Evolutionary conservation across 92 coral and sea anemone species (phyloP), one percentile per base, ranked within the genome.

Genomic region (Montipora capitata): DNA sequence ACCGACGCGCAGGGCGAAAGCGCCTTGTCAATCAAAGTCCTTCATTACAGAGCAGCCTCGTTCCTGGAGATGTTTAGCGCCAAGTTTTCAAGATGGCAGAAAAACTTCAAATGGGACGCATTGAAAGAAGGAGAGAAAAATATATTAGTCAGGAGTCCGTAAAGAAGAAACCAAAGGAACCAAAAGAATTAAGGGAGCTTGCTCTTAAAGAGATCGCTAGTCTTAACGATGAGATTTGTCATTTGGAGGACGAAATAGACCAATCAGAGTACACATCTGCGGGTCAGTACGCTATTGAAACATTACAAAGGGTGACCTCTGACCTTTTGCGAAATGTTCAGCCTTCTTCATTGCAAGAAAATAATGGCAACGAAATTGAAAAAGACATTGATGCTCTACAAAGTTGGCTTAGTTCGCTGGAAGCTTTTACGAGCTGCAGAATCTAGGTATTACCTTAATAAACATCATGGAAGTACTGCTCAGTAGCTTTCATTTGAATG

Each of bases 351-450:
- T 70, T 80, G 83, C 43, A 40, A 8, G 80, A 68, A 67, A 78
- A 76, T 57, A 38, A 72, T 68, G 56, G 45, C 16, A 57, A 68
- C 63, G 71, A 38, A 82, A 20, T 64, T 58, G 88, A 88, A 70
- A 52, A 72, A 82, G 79, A 91, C 27, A 52, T 78, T 4, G 83
- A 65, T 11, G 73, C 66, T 1, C 56, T 95, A 45, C 43, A 80
- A 9, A 65, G 44, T 40, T 90, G 86, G 44, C 38, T 90, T 39
- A 88, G 44, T 18, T 90, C 91, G 38, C 70, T 91, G 62, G 94
- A 88, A 92, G 54, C 54, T 7, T 64, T 93, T 62, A 93, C 94
- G 8, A 94, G 98, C n/a, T n/a, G n/a, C n/a, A n/a, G n/a, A n/a
- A n/a, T n/a, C n/a, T n/a, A n/a, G n/a, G n/a, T n/a, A n/a, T n/a